Conservation (phyloP, 2,888 invertebrate genomes). For the Synanthedon formicaeformis region DNA sequence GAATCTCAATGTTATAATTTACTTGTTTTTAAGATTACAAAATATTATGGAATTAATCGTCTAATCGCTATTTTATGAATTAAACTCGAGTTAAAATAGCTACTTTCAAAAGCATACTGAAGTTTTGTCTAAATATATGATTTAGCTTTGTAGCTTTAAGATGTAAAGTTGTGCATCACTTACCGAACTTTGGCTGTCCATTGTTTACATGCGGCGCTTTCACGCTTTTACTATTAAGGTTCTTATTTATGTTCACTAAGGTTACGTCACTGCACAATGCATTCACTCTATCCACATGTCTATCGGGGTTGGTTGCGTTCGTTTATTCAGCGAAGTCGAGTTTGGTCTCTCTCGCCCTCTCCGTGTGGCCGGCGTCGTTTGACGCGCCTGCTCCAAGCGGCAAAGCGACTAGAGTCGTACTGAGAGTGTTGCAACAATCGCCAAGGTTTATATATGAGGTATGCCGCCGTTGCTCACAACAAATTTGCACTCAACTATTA, state of each 20-base stretch:
- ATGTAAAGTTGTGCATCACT: slow-evolving; percentile 23
- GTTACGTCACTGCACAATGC: slow-evolving; percentile 64
- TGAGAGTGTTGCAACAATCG: slow-evolving; percentile 65
- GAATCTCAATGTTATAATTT: no score
- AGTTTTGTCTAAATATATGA: no score
- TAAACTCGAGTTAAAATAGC: no score
- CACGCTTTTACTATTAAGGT: slow-evolving; percentile 24
- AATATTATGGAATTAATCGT: no score
- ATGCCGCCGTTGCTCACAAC: slow-evolving; percentile 22
- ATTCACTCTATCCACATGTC: slow-evolving; percentile 65
- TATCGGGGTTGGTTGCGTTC: slow-evolving; percentile 25
- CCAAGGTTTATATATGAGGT: slow-evolving; percentile 66
- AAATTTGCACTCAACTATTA: slow-evolving; percentile 1
- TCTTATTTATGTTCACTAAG: slow-evolving; percentile 40
- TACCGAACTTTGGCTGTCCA: slow-evolving; percentile 63
- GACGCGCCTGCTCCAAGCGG: slow-evolving; percentile 65
- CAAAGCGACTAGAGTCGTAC: slow-evolving; percentile 73
- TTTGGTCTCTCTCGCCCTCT: slow-evolving; percentile 66
- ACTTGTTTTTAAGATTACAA: no score
- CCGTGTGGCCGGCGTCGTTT: slow-evolving; percentile 61
- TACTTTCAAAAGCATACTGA: no score
- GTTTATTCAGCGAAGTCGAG: slow-evolving; percentile 22
- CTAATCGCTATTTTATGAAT: no score
- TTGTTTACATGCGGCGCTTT: slow-evolving; percentile 37
- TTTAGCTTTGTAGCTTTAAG: no score